These are phyloP conservation scores for Myotis yumanensis DNA, from an alignment of 2,113 vertebrate species.

Conservation along the genomic window DNA sequence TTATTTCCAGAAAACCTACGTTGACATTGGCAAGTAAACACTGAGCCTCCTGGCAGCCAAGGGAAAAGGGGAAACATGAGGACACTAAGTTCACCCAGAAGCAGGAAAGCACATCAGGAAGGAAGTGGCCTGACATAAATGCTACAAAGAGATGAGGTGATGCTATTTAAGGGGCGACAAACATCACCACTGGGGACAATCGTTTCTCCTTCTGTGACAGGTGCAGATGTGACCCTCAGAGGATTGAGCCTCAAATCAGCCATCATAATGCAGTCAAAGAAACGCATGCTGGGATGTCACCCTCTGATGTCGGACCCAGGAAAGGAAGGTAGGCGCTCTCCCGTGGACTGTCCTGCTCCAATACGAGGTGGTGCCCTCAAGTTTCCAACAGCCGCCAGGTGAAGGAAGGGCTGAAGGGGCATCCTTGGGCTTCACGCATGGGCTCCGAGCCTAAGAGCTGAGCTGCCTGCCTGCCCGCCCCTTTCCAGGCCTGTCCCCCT, in stretches of 20 bases:
- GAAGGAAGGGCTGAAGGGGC: neutral
- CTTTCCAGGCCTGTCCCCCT: neutral
- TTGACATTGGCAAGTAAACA: neutral
- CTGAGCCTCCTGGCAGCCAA: neutral
- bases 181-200: neutral
- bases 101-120: neutral
- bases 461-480: neutral
- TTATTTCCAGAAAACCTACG: neutral
- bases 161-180: neutral
- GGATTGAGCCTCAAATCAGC: neutral
- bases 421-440: rapidly evolving
- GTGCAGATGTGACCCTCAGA: too few species aligned
- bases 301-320: rapidly evolving
- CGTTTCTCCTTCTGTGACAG: neutral
- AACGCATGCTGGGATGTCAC: rapidly evolving
- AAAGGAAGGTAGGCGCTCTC: rapidly evolving
- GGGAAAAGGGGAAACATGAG: neutral
- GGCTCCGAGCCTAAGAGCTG: neutral
- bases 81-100: rapidly evolving
- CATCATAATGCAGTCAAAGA: rapidly evolving
- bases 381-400: too few species aligned
- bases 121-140: neutral
- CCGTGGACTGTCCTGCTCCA: neutral
- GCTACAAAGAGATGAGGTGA: neutral
- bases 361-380: rapidly evolving